Base-by-base conservation (phyloP, 2,113 vertebrate species). In the Paralichthys olivaceus region DNA sequence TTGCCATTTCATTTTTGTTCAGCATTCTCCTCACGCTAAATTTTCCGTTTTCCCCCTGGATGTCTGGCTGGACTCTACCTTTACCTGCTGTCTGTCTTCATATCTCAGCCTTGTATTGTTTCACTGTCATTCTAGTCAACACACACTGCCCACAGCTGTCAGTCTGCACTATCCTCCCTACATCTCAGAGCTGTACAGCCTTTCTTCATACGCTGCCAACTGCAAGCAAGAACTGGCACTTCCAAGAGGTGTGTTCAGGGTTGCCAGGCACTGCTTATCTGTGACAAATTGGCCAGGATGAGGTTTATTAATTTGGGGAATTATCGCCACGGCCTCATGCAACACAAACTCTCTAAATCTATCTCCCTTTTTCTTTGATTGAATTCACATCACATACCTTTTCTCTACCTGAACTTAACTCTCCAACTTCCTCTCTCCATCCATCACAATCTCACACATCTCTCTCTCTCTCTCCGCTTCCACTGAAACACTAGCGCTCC, bases 261-360 rank as follows among this genome's bases (percentile, higher is more conserved):
- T 61, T 83, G 85, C 81, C 83, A 89, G 72, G 57, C 67, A 9
- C 70, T 84, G 80, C 72, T 87, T 85, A 87, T 88, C 83, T 47
- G 78, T 86, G 76, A 89, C 85, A 89, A 88, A 90, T 85, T 90
- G 83, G 71, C 77, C 43, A 45, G 71, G 59, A 90, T 77, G 76
- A 81, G 47, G 69, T 81, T 86, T 87, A 85, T 87, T 81, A 90
- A 90, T 87, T 84, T 72, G 23, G 76, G 70, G 84, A 86, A 72
- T 87, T 73, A 88, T 70, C 67, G 1, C 28, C 28, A 25, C 34
- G 45, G 65, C 49, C 57, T 67, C 45, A 20, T 45, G 55, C 47
- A 40, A n/a, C 19, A n/a, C n/a, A 22, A 61, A 22, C n/a, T 51
- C 64, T 14, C 58, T 51, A 19, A 4, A 32, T 56, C 22, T 14